Percentiles rank a stretch among this genome's conserved stretches.
These are phyloP conservation scores for Nebria salina DNA, from an alignment of 2,888 invertebrate genomes.

Conservation along the genomic window DNA sequence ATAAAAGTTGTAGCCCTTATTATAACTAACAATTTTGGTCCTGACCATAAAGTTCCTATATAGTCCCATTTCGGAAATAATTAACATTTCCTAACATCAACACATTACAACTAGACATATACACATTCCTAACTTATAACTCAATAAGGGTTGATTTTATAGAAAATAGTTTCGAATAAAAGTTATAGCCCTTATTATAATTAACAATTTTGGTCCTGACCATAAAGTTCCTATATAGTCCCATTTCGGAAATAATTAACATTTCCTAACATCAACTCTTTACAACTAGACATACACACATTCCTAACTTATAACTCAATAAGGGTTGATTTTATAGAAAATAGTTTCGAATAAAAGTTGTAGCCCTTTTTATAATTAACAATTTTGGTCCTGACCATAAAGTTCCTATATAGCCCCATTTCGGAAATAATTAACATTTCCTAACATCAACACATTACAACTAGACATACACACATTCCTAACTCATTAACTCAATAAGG, in stretches of 20 bases:
- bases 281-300: neutral
- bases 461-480: neutral
- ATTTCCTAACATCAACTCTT: neutral
- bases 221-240: too few relatives aligned
- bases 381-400: too few relatives aligned
- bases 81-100: neutral
- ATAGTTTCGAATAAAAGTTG: neutral
- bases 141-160: neutral
- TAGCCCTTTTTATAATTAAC: too few relatives aligned
- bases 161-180: neutral
- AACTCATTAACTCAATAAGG: neutral
- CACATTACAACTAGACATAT: neutral
- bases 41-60: too few relatives aligned
- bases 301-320: too few relatives aligned
- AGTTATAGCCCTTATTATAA: neutral
- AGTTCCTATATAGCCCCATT: too few relatives aligned
- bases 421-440: neutral
- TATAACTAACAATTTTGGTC: too few relatives aligned
- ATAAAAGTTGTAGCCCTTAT: neutral
- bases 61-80: neutral
- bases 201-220: too few relatives aligned
- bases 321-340: neutral
- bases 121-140: too few relatives aligned
- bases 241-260: neutral
- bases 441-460: neutral